Base-by-base conservation (phyloP, 1,140 invertebrate species). In the Homalodisca vitripennis region DNA sequence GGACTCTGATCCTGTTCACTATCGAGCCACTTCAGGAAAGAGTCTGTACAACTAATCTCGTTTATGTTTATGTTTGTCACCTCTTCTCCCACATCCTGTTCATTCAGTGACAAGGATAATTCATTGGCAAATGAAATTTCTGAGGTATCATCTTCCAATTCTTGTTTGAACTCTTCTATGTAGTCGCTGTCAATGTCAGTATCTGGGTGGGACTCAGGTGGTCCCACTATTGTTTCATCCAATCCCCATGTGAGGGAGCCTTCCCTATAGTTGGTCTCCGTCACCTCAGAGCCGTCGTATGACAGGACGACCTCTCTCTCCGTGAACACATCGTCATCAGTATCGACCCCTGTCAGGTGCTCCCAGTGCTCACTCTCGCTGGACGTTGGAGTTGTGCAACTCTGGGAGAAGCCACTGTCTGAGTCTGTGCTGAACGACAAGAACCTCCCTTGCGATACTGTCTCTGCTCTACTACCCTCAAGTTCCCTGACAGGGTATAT, bases 1-100 rank as follows among this genome's bases (percentile, higher is more conserved):
- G 26, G 55, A 60, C 55, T 60, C 3, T 27, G 20, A 47, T 47
- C 34, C 17, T 66, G 63, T 20, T 66, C 63, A 26, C 41, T 46
- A 26, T 46, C 41, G 20, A 66, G 22, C 63, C 63, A 66, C 27
- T 47, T 66, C 20, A 66, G 63, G 63, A 66, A 66, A 20, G 63
- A 66, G 27, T 66, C 63, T 13, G 24, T 60, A 60, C 55, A 60
- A 13, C 13, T 27, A 27, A 60, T 60, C n/a, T 60, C 55, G 55
- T 60, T 60, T 27, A 60, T 60, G 55, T 60, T 60, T 27, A 60
- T 60, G n/a, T 30, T 60, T 60, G 13, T 60, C 27, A 27, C 55
- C 3, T 60, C 55, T 10, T 60, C 55, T 22, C 29, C 6, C 6
- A 6, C 17, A 41, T 41, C 6, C 34, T 41, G 34, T 41, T 41